Percentiles rank a stretch among this genome's conserved stretches.
These are phyloP conservation scores for Hylaea fasciaria DNA, from an alignment of 2,888 invertebrate genomes.

Conservation along the genomic window DNA sequence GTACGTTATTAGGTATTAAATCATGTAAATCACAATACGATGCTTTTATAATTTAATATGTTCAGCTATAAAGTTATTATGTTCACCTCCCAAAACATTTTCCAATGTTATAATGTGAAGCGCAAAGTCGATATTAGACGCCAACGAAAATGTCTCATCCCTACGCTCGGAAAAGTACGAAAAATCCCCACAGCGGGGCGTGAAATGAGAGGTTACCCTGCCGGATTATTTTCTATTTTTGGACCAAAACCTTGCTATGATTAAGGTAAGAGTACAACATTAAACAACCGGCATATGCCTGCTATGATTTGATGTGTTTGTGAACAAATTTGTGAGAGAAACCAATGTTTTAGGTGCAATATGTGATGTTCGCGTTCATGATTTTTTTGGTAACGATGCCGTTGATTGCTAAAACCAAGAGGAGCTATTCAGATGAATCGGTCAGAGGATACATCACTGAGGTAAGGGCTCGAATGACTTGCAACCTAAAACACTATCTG, in stretches of 20 bases:
- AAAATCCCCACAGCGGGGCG: constrained; percentile 61
- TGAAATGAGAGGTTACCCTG: constrained; percentile 62
- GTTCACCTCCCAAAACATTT: too few relatives aligned
- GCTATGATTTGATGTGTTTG: constrained; percentile 44
- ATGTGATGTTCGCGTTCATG: constrained; percentile 68
- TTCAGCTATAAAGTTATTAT: too few relatives aligned
- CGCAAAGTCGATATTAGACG: constrained; percentile 14
- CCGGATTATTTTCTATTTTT: constrained; percentile 59
- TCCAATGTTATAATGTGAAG: neutral
- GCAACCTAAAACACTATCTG: neutral
- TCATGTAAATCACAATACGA: too few relatives aligned
- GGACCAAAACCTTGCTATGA: constrained; percentile 72
- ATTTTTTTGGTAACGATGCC: constrained; percentile 69
- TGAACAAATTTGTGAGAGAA: constrained; percentile 46
- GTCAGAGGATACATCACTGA: constrained; percentile 93
- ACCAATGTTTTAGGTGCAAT: constrained; percentile 66
- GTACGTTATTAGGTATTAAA: too few relatives aligned
- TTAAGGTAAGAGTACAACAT: constrained; percentile 63
- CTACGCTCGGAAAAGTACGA: constrained; percentile 23
- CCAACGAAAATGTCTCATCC: constrained; percentile 18
- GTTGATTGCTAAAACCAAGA: constrained; percentile 80
- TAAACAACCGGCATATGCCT: constrained; percentile 33
- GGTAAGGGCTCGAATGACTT: constrained; percentile 75
- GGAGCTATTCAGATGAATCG: constrained; percentile 92
- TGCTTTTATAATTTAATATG: too few relatives aligned